A percentile compares a stretch with the other conserved stretches of the same genome.
These are phyloP conservation scores for Drosophila sucinea DNA, from an alignment of 1,140 invertebrate genomes.

Conservation along the genomic window DNA sequence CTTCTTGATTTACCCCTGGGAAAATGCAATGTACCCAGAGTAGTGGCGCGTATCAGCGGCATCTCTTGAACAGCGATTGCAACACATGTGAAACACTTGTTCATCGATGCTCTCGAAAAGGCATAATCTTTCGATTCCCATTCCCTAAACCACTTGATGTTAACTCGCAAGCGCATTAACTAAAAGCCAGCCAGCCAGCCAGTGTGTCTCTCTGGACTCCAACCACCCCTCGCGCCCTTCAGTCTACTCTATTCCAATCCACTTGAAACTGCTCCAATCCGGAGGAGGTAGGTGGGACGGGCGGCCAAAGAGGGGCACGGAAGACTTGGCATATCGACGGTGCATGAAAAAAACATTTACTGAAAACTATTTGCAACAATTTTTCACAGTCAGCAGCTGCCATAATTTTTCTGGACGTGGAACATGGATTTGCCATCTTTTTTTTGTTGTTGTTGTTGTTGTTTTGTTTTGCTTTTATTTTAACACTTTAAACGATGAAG, in stretches of 20 bases:
- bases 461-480: conserved; percentile 63
- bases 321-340: conserved; percentile 46
- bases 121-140: conserved; percentile 38
- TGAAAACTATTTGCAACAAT: conserved; percentile 80
- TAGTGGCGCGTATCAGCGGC: conserved; percentile 38
- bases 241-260: background rate
- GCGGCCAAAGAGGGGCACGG: background rate
- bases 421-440: conserved; percentile 41
- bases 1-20: conserved; percentile 38
- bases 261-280: conserved; percentile 28
- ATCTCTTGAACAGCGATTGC: conserved; percentile 8
- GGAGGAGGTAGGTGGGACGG: no score
- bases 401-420: conserved; percentile 69
- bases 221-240: background rate
- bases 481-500: conserved; percentile 76
- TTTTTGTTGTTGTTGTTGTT: conserved; percentile 49
- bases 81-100: conserved; percentile 54
- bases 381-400: conserved; percentile 78
- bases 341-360: conserved; percentile 61
- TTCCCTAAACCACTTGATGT: conserved; percentile 49
- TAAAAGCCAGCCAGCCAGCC: conserved; percentile 48
- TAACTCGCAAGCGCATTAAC: conserved; percentile 57
- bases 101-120: conserved; percentile 54
- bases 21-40: conserved; percentile 41
- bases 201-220: no score